Evolutionary conservation across 2,888 invertebrate species (phyloP).

Genomic region (Limnephilus lunatus): DNA sequence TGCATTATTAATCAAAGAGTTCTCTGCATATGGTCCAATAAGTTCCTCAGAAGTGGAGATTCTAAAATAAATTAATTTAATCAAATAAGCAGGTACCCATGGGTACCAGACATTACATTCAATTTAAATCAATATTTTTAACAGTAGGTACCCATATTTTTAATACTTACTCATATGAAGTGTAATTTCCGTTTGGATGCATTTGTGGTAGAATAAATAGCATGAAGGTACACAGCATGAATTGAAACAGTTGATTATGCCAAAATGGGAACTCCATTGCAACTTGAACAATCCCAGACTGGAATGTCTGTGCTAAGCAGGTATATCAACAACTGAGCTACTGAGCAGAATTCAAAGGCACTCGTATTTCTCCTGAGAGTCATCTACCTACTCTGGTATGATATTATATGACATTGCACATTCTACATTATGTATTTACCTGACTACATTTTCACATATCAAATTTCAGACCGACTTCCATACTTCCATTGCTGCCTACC

Average conservation of each 20-base stretch:
- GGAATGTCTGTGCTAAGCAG: neutral
- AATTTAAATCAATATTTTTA: slow-evolving; percentile 17
- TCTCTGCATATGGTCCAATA: slow-evolving; percentile 68
- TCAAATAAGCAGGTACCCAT: neutral
- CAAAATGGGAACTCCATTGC: slow-evolving; percentile 6
- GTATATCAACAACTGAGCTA: slow-evolving; percentile 14
- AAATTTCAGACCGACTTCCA: slow-evolving; percentile 4
- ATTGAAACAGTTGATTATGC: slow-evolving; percentile 20
- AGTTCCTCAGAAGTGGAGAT: slow-evolving; percentile 49
- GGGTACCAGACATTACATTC: neutral
- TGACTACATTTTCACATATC: slow-evolving; percentile 9
- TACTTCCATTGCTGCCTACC: neutral
- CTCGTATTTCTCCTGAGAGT: neutral
- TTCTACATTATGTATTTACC: neutral
- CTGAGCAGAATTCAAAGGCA: neutral
- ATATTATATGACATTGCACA: neutral
- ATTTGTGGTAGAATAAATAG: slow-evolving; percentile 37
- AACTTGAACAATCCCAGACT: neutral
- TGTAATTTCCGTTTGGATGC: slow-evolving; percentile 30
- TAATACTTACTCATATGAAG: slow-evolving; percentile 45
- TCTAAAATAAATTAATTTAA: slow-evolving; percentile 43
- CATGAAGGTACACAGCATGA: neutral
- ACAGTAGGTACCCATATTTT: neutral
- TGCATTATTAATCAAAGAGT: slow-evolving; percentile 82
- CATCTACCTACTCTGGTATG: neutral